These are phyloP conservation scores for Silurus aristotelis DNA, from an alignment of 2,797 vertebrate species.

Conservation along the genomic window DNA sequence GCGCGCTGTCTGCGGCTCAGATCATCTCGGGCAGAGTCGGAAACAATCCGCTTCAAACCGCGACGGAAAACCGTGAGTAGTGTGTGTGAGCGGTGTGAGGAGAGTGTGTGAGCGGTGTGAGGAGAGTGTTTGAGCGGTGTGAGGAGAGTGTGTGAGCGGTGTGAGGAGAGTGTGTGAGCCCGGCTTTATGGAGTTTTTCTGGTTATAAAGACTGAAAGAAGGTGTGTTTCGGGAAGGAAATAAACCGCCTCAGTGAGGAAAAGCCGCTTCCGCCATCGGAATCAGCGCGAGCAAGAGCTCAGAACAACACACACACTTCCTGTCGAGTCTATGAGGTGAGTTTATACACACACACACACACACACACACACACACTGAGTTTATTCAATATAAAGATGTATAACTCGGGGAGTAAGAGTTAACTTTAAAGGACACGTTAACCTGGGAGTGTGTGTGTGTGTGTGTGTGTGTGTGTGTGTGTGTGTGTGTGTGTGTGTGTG, in stretches of 20 bases:
- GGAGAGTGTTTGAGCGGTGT: neutral
- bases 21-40: slow-evolving; percentile 4
- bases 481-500: no score
- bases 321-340: slow-evolving; percentile 22
- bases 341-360: neutral
- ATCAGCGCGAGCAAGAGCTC: neutral
- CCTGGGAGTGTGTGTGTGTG: no score
- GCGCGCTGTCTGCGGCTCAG: slow-evolving; percentile 23
- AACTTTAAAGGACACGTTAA: no score
- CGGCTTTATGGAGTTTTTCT: neutral
- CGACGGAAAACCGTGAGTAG: neutral
- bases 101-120: neutral
- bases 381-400: neutral
- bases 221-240: neutral
- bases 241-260: neutral
- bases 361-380: neutral
- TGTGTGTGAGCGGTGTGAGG: no score
- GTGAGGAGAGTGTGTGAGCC: neutral
- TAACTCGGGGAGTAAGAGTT: neutral
- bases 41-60: neutral
- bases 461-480: neutral
- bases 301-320: slow-evolving; percentile 1
- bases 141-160: neutral
- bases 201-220: neutral
- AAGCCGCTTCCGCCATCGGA: slow-evolving; percentile 33